Evolutionary conservation across 2,113 vertebrate species (phyloP).

Genomic region (Cynocephalus volans): DNA sequence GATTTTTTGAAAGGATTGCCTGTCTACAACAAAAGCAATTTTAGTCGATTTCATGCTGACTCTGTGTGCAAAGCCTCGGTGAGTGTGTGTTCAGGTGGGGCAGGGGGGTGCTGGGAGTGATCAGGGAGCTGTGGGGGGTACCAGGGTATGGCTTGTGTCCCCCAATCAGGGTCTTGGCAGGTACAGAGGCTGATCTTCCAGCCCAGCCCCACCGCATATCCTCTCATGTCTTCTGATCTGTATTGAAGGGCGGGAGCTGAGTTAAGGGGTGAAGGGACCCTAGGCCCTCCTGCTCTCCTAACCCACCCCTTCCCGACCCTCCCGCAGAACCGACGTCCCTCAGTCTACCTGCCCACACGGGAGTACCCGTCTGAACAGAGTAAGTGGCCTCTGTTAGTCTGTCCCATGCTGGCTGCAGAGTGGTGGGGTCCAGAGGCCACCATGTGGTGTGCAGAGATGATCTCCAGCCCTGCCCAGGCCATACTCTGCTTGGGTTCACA

Average conservation of each 20-base stretch:
- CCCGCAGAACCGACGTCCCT: constrained; percentile 96
- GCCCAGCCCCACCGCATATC: neutral
- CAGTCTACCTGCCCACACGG: constrained; percentile 97
- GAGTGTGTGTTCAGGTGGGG: constrained; percentile 83
- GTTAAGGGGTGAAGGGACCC: neutral
- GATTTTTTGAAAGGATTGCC: constrained; percentile 99
- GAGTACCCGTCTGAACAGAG: constrained; percentile 99
- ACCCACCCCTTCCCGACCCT: neutral
- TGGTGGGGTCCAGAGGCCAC: neutral
- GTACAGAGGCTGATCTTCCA: neutral
- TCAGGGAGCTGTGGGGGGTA: too few relatives aligned
- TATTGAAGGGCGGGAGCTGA: neutral
- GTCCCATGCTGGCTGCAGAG: neutral
- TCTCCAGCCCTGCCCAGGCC: neutral
- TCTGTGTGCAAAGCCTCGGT: constrained; percentile 99
- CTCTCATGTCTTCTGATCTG: neutral
- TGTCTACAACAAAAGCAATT: constrained; percentile 99
- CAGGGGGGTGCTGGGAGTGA: neutral
- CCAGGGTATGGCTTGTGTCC: neutral
- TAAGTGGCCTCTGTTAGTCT: constrained; percentile 85
- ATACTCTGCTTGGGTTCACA: neutral
- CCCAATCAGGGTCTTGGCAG: too few relatives aligned
- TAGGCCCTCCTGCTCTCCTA: accelerated
- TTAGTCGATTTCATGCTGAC: constrained; percentile 98
- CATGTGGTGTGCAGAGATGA: neutral